Base-by-base conservation (phyloP, 2,797 vertebrate species). In the Pantherophis vulpinus region DNA sequence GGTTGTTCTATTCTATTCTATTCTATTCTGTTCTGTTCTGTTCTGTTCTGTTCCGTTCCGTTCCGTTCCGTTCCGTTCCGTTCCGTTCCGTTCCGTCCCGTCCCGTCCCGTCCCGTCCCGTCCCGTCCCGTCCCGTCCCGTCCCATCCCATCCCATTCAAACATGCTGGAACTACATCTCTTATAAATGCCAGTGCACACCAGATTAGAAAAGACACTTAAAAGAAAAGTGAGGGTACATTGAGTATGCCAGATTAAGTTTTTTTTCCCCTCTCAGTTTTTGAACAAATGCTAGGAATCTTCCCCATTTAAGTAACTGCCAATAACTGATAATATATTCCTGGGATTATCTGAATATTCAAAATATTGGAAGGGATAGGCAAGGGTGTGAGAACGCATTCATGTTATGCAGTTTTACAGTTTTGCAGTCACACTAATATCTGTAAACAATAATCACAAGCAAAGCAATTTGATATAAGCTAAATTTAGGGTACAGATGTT, bases 71-170 rank as follows among this genome's bases (percentile, higher is more conserved):
- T 13, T 14, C 55, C 3, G 11, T 51, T 10, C 42, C 4, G 11
- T 54, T 2, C 54, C 0, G 12, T 55, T 3, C 11, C 0, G 6
- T 54, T 2, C 54, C 0, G 6, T 55, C 0, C 54, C 1, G 6
- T 55, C 3, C 54, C 2, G 12, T 55, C 3, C 54, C 9, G 4
- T 56, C 0, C 55, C 3, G 4, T 14, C 4, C 55, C 3, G 4
- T 56, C 4, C 55, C 3, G 4, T 14, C 4, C 55, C 13, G 4
- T 13, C 4, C 55, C 13, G 1, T 54, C 12, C 54, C 7, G 3
- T 59, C 23, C 58, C 7, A 23, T 8, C 23, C 20, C 20, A 59
- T 59, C 23, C 58, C 5, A 59, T 59, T 59, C 5, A 7, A 59
- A 23, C 58, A 70, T 32, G 66, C 5, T 32, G 66, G 66, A 70